Evolutionary conservation across 1,140 invertebrate genomes (phyloP), one percentile per base, ranked within the genome.

Genomic region (Zaprionus capensis): DNA sequence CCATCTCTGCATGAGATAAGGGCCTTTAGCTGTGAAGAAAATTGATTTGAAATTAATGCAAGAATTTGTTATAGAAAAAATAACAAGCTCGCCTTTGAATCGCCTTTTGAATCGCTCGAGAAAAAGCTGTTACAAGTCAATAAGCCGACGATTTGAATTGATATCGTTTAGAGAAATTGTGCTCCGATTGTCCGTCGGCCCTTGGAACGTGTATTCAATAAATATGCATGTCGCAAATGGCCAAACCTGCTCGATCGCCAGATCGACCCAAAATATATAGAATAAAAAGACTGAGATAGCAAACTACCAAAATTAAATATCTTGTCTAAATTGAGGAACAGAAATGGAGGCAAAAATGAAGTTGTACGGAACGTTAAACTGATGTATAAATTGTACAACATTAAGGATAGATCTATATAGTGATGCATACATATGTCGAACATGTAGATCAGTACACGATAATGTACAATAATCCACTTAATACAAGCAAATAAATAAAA

Each of bases 21-120:
- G 58, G 64, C 67, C 67, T 76, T 71, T 80, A 85, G 91, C 91
- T 92, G 91, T 91, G 91, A 91, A 91, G 91, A 91, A 92, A 92
- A 91, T 92, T 92, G 90, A 92, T 92, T 92, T 83, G 91, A 92
- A 92, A 92, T 92, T 92, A 91, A 92, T 92, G 91, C 91, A 92
- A 91, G 91, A 91, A 92, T 92, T 91, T 92, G 88, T 91, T 90
- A 90, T 90, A 90, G 86, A 90, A 90, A 90, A 90, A 85, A 85
- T 80, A 90, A 90, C 85, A 90, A 90, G 85, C 86, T 91, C 79
- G 73, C 82, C 70, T 90, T 79, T 76, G 85, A 46, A 28, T 28
- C 26, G 26, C 26, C 26, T 24, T 28, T 28, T 28, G 26, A 88
- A 87, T 82, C 80, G 83, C 67, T 86, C 76, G 72, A 72, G 74